Conservation (phyloP, 2,113 vertebrate species). For the human region DNA sequence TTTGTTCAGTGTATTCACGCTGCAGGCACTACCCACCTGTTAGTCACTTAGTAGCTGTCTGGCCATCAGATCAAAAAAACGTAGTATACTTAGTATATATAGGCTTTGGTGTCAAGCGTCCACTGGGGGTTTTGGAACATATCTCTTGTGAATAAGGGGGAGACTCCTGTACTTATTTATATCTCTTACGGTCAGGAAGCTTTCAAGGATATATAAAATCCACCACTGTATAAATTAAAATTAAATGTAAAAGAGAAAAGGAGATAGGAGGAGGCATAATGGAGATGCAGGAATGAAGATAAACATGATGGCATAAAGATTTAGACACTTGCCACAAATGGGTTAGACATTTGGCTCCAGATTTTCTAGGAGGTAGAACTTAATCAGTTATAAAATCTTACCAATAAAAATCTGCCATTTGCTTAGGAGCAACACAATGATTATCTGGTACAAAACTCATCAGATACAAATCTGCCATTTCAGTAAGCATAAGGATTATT, state of each 20-base stretch:
- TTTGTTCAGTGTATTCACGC: background rate
- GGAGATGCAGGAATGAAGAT: background rate
- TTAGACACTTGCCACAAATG: background rate
- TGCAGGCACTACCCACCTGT: background rate
- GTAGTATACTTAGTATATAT: no score
- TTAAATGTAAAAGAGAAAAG: slow-evolving; percentile 5
- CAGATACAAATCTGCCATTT: background rate
- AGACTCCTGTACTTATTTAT: background rate
- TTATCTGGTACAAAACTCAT: background rate
- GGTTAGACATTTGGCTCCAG: background rate
- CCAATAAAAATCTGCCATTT: slow-evolving; percentile 25
- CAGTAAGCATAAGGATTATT: background rate
- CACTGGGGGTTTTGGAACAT: background rate
- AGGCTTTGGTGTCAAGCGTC: background rate
- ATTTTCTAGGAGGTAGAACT: background rate
- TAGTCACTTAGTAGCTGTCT: background rate
- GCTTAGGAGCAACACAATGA: background rate
- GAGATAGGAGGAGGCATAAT: background rate
- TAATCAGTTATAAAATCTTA: background rate
- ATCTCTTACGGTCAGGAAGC: background rate
- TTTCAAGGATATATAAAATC: slow-evolving; percentile 37
- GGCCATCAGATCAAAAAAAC: background rate
- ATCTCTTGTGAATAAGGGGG: background rate
- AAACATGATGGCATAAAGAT: background rate
- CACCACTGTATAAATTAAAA: slow-evolving; percentile 5